Conservation (phyloP, 2,888 invertebrate species). For the Epistrophe eligans region DNA sequence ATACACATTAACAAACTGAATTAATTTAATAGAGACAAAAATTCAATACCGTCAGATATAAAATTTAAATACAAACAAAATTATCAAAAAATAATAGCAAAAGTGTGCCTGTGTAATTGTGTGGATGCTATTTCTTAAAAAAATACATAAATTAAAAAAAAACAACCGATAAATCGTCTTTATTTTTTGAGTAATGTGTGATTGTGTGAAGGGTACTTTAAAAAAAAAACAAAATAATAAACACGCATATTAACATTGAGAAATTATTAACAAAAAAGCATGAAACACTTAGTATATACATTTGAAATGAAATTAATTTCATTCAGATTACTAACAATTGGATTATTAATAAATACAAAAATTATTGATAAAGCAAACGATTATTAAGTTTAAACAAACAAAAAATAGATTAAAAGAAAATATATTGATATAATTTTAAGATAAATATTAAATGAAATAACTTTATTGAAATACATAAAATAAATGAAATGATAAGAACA, state of each 20-base stretch:
- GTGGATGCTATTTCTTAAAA: constrained; percentile 66
- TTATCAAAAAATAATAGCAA: constrained; percentile 60
- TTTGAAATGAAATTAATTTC: constrained; percentile 69
- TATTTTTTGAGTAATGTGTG: constrained; percentile 72
- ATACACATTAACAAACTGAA: constrained; percentile 61
- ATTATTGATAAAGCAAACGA: constrained; percentile 53
- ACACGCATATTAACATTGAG: constrained; percentile 69
- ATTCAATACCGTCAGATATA: constrained; percentile 70
- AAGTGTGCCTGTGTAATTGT: constrained; percentile 69
- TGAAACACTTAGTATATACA: constrained; percentile 66
- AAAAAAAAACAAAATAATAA: constrained; percentile 32
- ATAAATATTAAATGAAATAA: constrained; percentile 73
- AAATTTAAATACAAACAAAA: constrained; percentile 51
- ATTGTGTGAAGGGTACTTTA: constrained; percentile 65
- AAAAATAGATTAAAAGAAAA: constrained; percentile 70
- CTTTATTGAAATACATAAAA: constrained; percentile 74
- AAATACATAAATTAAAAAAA: constrained; percentile 43
- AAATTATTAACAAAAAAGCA: constrained; percentile 65
- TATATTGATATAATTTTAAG: constrained; percentile 74
- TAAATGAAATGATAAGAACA: constrained; percentile 69
- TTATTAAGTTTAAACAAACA: constrained; percentile 68
- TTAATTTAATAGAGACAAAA: constrained; percentile 65
- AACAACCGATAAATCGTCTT: constrained; percentile 49
- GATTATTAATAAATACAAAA: constrained; percentile 63
- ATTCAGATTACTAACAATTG: constrained; percentile 73